A percentile compares a stretch with the other conserved stretches of the same genome.
Evolutionary conservation across 2,113 vertebrate species (phyloP).

Genomic region (Gavialis gangeticus): DNA sequence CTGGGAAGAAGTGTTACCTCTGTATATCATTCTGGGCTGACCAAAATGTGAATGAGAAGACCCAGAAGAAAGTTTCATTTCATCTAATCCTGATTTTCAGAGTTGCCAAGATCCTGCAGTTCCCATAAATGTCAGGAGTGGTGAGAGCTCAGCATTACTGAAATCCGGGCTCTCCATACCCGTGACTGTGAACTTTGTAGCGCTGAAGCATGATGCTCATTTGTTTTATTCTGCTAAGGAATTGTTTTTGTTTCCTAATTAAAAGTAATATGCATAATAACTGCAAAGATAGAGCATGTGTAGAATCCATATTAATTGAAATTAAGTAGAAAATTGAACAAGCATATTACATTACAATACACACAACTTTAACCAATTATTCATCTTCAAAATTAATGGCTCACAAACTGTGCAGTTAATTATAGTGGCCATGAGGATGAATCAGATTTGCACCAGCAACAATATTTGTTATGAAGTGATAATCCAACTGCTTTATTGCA

Average conservation of each 20-base stretch:
- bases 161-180: neutral
- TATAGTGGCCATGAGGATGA: slow-evolving; percentile 48
- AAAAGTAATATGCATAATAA: slow-evolving; percentile 68
- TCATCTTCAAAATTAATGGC: slow-evolving; percentile 57
- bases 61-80: neutral
- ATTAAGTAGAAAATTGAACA: slow-evolving; percentile 74
- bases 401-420: slow-evolving; percentile 43
- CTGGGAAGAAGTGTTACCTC: neutral
- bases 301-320: slow-evolving; percentile 58
- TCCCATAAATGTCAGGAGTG: neutral
- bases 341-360: slow-evolving; percentile 14
- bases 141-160: neutral
- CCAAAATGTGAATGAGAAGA: neutral
- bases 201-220: neutral
- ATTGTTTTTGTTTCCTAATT: slow-evolving; percentile 62
- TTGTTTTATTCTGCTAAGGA: slow-evolving; percentile 32
- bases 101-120: neutral
- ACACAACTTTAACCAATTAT: slow-evolving; percentile 62
- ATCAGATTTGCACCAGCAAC: slow-evolving; percentile 40
- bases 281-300: slow-evolving; percentile 22
- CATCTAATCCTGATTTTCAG: neutral
- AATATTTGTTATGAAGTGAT: slow-evolving; percentile 41
- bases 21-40: neutral
- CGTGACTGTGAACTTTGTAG: neutral
- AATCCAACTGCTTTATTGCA: slow-evolving; percentile 23